A percentile compares a stretch with the other conserved stretches of the same genome.
Evolutionary conservation across 1,140 invertebrate species (phyloP).

Genomic region (Pantala flavescens): DNA sequence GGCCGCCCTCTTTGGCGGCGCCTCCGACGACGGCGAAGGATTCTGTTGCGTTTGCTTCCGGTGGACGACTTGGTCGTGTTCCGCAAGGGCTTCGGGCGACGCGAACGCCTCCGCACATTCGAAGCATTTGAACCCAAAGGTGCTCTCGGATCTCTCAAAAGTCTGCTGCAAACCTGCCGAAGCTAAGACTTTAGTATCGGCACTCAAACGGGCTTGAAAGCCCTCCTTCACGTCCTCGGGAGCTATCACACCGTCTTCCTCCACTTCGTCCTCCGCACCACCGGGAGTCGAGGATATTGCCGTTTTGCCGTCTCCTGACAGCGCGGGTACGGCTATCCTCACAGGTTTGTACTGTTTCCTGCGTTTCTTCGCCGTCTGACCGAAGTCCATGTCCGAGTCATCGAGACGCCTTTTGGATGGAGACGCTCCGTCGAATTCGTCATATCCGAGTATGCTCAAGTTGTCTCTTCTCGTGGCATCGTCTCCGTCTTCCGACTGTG

Average conservation of each 20-base stretch:
- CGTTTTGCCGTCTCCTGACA: neutral
- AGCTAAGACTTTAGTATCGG: neutral
- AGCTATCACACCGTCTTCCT: neutral
- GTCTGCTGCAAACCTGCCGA: neutral
- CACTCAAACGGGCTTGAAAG: neutral
- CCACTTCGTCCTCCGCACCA: neutral
- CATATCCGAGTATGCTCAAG: neutral
- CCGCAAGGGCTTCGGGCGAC: neutral
- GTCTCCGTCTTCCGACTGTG: neutral
- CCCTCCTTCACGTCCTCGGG: neutral
- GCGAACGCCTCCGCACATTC: neutral
- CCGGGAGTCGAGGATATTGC: neutral
- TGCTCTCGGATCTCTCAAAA: neutral
- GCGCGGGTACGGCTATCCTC: neutral
- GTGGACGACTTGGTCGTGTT: neutral
- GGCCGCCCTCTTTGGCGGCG: neutral
- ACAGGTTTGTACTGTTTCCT: neutral
- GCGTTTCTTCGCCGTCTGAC: neutral
- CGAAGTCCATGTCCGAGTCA: neutral
- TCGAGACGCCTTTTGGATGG: neutral
- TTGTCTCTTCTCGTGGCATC: neutral
- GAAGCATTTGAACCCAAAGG: neutral
- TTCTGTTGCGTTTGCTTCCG: neutral
- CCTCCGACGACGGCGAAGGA: neutral
- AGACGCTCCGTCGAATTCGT: neutral